phyloP scores from a whole-genome alignment of 2,888 invertebrate genomes.

The Archips xylosteana region DNA sequence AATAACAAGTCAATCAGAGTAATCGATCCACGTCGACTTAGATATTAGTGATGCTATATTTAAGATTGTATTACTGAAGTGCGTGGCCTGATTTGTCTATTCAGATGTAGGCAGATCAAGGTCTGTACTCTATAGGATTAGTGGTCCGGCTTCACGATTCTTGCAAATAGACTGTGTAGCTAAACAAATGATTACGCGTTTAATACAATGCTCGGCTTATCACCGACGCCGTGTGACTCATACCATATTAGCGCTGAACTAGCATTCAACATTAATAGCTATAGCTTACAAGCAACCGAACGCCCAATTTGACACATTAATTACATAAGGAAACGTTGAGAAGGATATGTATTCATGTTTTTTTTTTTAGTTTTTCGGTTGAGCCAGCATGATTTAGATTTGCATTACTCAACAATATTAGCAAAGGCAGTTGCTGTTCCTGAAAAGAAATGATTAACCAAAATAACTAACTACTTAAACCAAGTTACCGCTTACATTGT shows the following conservation, averaged over 20 bases:
- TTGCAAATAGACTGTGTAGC: conserved; percentile 43
- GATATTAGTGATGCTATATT: conserved; percentile 17
- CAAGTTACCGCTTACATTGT: no score
- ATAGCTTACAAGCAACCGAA: conserved; percentile 47
- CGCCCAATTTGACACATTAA: conserved; percentile 1
- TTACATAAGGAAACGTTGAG: no score
- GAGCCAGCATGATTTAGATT: no score
- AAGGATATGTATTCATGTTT: no score
- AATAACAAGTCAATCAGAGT: conserved; percentile 36
- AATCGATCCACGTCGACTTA: conserved; percentile 18
- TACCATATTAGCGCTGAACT: conserved; percentile 7
- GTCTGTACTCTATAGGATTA: conserved; percentile 23
- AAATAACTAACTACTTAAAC: no score
- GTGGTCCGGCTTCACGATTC: conserved; percentile 36
- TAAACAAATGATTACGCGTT: conserved; percentile 54
- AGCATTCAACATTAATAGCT: conserved; percentile 46
- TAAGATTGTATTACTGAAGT: conserved; percentile 26
- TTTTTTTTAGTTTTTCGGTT: no score
- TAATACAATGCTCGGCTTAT: conserved; percentile 60
- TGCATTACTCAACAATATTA: no score
- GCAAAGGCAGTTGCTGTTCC: no score
- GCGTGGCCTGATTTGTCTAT: conserved; percentile 37
- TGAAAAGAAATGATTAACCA: no score
- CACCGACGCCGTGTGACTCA: conserved; percentile 57
- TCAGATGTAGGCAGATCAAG: conserved; percentile 37